A percentile compares a stretch with the other conserved stretches of the same genome.
Conservation (phyloP, 2,113 vertebrate genomes). For the Tachysurus vachellii region DNA sequence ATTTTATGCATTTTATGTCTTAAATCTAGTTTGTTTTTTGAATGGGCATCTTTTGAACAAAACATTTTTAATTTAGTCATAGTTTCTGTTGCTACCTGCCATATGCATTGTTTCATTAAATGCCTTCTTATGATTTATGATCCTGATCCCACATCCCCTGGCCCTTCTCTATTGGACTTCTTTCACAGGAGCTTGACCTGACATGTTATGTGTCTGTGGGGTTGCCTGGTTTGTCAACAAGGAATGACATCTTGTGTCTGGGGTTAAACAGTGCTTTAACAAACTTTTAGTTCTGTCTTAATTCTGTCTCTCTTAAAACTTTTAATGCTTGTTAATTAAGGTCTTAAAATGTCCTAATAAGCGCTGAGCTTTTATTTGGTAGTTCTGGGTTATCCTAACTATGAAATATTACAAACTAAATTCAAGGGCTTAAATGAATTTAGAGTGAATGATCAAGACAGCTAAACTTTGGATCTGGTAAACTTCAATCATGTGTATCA, state of each 20-base stretch:
- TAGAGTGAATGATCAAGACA: background rate
- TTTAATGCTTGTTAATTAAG: no score
- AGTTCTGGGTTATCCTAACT: background rate
- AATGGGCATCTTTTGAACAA: slow-evolving; percentile 39
- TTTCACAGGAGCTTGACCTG: slow-evolving; percentile 41
- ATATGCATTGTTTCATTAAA: slow-evolving; percentile 48
- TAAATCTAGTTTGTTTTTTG: slow-evolving; percentile 21
- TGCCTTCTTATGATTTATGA: slow-evolving; percentile 43
- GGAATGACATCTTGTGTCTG: background rate
- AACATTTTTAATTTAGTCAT: slow-evolving; percentile 42
- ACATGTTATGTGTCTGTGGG: background rate
- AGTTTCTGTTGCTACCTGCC: slow-evolving; percentile 25
- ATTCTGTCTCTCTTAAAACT: no score
- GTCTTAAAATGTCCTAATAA: background rate
- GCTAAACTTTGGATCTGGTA: slow-evolving; percentile 13
- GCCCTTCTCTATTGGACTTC: slow-evolving; percentile 42
- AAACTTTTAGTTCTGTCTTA: no score
- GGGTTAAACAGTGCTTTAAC: background rate
- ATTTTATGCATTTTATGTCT: background rate
- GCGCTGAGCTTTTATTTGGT: background rate
- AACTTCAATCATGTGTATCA: background rate
- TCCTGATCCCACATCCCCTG: slow-evolving; percentile 44
- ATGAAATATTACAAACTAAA: background rate
- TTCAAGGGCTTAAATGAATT: background rate
- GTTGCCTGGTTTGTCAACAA: background rate